Evolutionary conservation across 2,113 vertebrate genomes (phyloP), one percentile per base, ranked within the genome.

Genomic region (Henicopernis longicauda): DNA sequence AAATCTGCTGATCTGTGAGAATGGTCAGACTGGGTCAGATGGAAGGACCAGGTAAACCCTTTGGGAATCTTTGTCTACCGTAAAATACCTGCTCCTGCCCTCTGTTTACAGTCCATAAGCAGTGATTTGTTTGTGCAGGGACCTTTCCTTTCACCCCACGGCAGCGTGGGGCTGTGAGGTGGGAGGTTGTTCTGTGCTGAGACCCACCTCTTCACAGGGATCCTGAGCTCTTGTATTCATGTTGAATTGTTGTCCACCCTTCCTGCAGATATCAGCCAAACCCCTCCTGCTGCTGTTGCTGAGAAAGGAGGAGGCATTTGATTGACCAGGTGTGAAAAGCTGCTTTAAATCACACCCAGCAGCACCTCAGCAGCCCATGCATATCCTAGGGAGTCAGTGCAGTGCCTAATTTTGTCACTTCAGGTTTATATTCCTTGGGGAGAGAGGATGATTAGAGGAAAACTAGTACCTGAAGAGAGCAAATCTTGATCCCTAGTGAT

Each of bases 141-240:
- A 49, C 38, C 58, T 55, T 76, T 44, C 23, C n/a, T 83, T 36
- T 73, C 50, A 3, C 7, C 55, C 55, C 0, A 0, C 7, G 66
- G 71, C 47, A 74, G n/a, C 1, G 1, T n/a, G 45, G 74, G 63
- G 86, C 13, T 67, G 77, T 62, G 57, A 62, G 45, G 63, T 65
- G n/a, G 54, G 61, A 62, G 45, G 69, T 65, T 38, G 54, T 52
- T 73, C 29, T 38, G 22, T n/a, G 27, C 34, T 31, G 11, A 13
- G 14, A 54, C 20, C 11, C 6, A 44, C 9, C 10, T 62, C 18
- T 36, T 62, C 3, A 2, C 36, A 9, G 0, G 0, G 22, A 5
- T 55, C 38, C 61, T 47, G 70, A 52, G 66, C 49, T 42, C 16
- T 36, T 74, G 61, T 86, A 40, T 36, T 79, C 20, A 0, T 15